These are phyloP conservation scores for Nothura maculosa DNA, from an alignment of 2,797 vertebrate genomes.

Conservation along the genomic window DNA sequence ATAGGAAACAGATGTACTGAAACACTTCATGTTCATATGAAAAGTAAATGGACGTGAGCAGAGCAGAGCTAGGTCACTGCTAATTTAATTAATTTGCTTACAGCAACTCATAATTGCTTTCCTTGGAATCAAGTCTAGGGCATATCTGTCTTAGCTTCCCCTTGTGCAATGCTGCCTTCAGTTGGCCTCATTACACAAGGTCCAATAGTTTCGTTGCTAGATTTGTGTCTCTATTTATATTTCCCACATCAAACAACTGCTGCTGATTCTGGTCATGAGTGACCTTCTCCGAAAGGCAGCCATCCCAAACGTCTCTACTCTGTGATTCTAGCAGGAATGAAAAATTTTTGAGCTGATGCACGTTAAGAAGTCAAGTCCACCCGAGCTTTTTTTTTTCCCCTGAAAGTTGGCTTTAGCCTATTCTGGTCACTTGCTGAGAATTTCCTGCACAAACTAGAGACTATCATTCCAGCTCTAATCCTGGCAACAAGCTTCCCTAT, in stretches of 20 bases:
- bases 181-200: neutral
- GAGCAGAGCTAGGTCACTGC: neutral
- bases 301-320: neutral
- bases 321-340: neutral
- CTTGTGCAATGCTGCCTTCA: neutral
- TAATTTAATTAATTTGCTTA: constrained; percentile 3
- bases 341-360: neutral
- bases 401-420: neutral
- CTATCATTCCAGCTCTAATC: neutral
- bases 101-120: neutral
- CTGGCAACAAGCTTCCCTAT: neutral
- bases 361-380: neutral
- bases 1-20: constrained; percentile 18
- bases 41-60: constrained; percentile 11
- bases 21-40: neutral
- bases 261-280: neutral
- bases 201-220: neutral
- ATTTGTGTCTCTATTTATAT: neutral
- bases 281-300: neutral
- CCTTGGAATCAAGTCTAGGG: neutral
- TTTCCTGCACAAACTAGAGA: neutral
- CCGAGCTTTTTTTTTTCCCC: neutral
- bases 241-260: neutral
- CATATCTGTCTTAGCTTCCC: neutral
- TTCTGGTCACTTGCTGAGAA: neutral